These are phyloP conservation scores for Drosophila barbarae DNA, from an alignment of 2,888 invertebrate genomes.

Conservation along the genomic window DNA sequence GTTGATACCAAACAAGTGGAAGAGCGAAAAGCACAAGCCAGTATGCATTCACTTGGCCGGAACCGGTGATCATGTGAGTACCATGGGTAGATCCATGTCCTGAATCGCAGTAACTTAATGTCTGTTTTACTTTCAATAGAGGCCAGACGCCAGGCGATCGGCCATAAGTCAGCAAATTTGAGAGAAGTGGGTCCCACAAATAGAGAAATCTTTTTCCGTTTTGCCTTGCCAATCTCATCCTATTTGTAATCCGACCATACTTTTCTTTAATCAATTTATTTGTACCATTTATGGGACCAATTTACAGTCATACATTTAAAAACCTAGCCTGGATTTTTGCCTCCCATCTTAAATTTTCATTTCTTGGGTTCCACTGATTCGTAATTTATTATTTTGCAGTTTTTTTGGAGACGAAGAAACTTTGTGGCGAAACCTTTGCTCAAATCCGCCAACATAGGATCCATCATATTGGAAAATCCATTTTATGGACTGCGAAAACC, in stretches of 20 bases:
- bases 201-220: constrained; percentile 3
- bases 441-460: constrained; percentile 93
- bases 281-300: constrained; percentile 5
- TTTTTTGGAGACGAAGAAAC: constrained; percentile 93
- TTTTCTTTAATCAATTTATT: background rate
- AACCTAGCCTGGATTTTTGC: background rate
- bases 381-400: constrained; percentile 81
- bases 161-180: constrained; percentile 15
- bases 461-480: constrained; percentile 97
- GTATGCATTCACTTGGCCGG: constrained; percentile 97
- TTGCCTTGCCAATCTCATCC: background rate
- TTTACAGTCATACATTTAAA: background rate
- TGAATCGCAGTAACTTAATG: constrained; percentile 8
- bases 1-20: constrained; percentile 90
- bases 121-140: constrained; percentile 32
- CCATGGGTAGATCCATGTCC: background rate
- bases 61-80: constrained; percentile 92
- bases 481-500: constrained; percentile 96
- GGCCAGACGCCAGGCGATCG: constrained; percentile 25
- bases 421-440: constrained; percentile 94
- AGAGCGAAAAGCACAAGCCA: constrained; percentile 85
- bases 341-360: background rate
- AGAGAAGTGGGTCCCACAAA: constrained; percentile 21
- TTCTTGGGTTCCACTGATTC: background rate
- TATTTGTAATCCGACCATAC: constrained; percentile 1